These are phyloP conservation scores for Pseudomyrmex sp. DNA, from an alignment of 1,140 invertebrate species.

Conservation along the genomic window DNA sequence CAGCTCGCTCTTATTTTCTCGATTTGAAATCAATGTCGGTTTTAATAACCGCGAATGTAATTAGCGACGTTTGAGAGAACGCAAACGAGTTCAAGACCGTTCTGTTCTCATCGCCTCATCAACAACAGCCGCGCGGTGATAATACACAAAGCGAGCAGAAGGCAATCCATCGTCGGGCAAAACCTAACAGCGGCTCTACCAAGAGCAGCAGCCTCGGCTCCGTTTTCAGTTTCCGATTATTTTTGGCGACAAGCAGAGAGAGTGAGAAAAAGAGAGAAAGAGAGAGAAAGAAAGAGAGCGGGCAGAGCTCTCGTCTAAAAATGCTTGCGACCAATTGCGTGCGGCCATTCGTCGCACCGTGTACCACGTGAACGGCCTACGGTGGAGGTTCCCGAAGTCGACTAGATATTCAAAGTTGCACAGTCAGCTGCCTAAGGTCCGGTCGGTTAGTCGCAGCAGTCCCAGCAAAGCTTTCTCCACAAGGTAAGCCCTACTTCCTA, in stretches of 20 bases:
- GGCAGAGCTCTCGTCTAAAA: slow-evolving; percentile 80
- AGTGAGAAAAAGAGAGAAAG: too few relatives aligned
- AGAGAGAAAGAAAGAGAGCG: slow-evolving; percentile 37
- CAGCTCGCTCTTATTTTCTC: too few relatives aligned
- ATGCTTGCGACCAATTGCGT: slow-evolving; percentile 77
- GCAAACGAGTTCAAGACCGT: slow-evolving; percentile 32
- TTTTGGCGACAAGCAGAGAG: slow-evolving; percentile 77
- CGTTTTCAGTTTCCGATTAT: slow-evolving; percentile 84
- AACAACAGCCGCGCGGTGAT: background rate
- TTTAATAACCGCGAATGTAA: background rate
- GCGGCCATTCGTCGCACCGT: slow-evolving; percentile 55
- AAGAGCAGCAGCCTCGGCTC: slow-evolving; percentile 72
- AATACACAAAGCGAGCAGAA: slow-evolving; percentile 9
- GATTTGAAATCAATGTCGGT: too few relatives aligned
- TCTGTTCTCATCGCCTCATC: slow-evolving; percentile 1
- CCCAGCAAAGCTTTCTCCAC: slow-evolving; percentile 72
- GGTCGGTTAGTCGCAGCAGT: slow-evolving; percentile 85
- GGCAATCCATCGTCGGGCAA: background rate
- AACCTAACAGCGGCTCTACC: background rate
- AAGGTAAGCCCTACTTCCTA: slow-evolving; percentile 78
- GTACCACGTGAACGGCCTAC: slow-evolving; percentile 64
- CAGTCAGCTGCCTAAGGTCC: slow-evolving; percentile 86
- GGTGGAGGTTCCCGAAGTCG: slow-evolving; percentile 69
- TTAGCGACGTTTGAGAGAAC: background rate
- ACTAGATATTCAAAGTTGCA: slow-evolving; percentile 73